Conservation (phyloP, 2,888 invertebrate genomes). For the Micoletzkya japonica region DNA sequence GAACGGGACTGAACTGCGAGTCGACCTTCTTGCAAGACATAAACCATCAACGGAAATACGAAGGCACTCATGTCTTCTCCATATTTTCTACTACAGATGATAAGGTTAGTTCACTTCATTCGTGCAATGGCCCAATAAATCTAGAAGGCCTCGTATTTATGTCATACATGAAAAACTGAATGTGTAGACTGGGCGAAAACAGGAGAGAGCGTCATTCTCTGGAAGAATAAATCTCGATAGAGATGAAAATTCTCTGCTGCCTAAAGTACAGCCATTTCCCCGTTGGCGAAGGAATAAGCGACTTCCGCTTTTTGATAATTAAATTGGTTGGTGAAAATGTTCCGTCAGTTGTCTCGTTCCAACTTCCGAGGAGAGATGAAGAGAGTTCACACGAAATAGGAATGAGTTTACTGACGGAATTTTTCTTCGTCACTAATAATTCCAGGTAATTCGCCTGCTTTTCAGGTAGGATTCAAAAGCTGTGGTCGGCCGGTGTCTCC, state of each 20-base stretch:
- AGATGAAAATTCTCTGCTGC: no score
- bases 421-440: no score
- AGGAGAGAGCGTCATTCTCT: no score
- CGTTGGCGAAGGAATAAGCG: background rate
- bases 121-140: no score
- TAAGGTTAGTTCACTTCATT: conserved; percentile 38
- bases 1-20: conserved; percentile 60
- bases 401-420: no score
- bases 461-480: conserved; percentile 49
- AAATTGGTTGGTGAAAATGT: background rate
- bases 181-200: no score
- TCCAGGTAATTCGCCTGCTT: background rate
- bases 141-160: no score
- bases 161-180: no score
- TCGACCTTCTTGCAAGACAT: conserved; percentile 61
- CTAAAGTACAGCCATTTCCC: background rate
- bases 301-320: background rate
- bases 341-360: no score
- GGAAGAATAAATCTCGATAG: no score
- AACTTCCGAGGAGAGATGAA: no score
- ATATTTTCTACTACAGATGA: conserved; percentile 61
- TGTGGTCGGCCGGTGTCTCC: conserved; percentile 53
- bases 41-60: conserved; percentile 52
- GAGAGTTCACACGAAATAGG: no score
- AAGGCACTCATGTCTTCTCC: conserved; percentile 56